Conservation (phyloP, 2,888 invertebrate genomes). For the Mycalesis mineus region DNA sequence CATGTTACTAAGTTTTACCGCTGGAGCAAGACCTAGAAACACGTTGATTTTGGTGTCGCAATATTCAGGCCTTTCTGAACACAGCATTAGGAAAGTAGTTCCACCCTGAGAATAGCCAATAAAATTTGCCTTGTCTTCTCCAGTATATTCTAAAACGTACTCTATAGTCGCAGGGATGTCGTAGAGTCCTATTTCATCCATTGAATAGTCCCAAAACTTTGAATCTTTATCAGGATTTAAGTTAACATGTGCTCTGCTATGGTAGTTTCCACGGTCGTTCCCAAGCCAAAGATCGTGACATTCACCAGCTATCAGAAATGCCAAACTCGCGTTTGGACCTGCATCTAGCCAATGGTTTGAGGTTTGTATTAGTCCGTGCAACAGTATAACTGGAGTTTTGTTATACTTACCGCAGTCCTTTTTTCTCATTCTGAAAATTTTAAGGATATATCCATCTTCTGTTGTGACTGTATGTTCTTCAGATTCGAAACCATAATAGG, state of each 20-base stretch:
- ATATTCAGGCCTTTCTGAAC: slow-evolving; percentile 1
- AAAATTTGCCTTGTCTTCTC: slow-evolving; percentile 24
- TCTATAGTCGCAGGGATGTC: slow-evolving; percentile 83
- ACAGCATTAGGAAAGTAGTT: neutral
- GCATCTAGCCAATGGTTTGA: slow-evolving; percentile 49
- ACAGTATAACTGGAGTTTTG: slow-evolving; percentile 44
- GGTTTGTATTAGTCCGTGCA: slow-evolving; percentile 54
- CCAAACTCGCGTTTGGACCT: slow-evolving; percentile 40
- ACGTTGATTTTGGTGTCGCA: neutral
- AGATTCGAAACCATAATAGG: slow-evolving; percentile 20
- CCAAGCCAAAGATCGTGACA: slow-evolving; percentile 74
- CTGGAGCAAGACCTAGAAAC: neutral
- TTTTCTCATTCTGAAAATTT: slow-evolving; percentile 33
- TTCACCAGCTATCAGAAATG: slow-evolving; percentile 65
- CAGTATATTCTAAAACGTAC: slow-evolving; percentile 58
- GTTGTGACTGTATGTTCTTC: slow-evolving; percentile 30
- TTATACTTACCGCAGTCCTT: slow-evolving; percentile 24
- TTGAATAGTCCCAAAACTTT: slow-evolving; percentile 77
- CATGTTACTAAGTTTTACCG: neutral
- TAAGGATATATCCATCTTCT: slow-evolving; percentile 36
- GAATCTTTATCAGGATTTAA: slow-evolving; percentile 60
- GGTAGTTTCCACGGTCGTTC: slow-evolving; percentile 80
- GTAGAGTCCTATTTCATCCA: slow-evolving; percentile 83
- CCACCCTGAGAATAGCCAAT: slow-evolving; percentile 7
- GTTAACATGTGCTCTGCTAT: slow-evolving; percentile 74